A percentile compares a stretch with the other conserved stretches of the same genome.
phyloP scores from a whole-genome alignment of 2,888 invertebrate genomes.

The Agriopis aurantiaria region DNA sequence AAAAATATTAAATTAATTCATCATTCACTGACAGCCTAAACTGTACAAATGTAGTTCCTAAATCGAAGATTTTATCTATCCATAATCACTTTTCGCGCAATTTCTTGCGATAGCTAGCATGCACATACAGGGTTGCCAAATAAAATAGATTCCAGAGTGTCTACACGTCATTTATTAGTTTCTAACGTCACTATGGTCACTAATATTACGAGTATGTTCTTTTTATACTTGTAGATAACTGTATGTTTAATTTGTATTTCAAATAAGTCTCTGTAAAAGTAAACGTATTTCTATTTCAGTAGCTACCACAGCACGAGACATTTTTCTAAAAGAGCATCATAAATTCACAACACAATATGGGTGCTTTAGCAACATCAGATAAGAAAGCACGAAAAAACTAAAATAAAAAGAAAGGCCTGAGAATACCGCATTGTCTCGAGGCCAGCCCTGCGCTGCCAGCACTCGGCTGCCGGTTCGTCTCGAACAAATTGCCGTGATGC shows the following conservation, averaged over 20 bases:
- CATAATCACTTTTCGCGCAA: conserved; percentile 79
- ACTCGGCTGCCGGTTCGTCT: conserved; percentile 79
- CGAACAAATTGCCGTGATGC: conserved; percentile 84
- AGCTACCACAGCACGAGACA: conserved; percentile 1
- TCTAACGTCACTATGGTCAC: background rate
- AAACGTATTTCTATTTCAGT: background rate
- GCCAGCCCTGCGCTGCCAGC: conserved; percentile 71
- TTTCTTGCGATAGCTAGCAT: conserved; percentile 74
- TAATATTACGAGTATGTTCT: background rate
- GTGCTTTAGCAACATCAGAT: conserved; percentile 20
- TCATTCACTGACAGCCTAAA: no score
- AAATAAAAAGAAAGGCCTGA: conserved; percentile 22
- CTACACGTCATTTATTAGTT: background rate
- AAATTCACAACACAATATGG: conserved; percentile 13
- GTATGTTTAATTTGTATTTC: background rate
- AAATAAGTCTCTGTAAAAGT: background rate
- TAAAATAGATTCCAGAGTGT: conserved; percentile 4
- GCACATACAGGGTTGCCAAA: conserved; percentile 63
- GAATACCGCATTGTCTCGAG: conserved; percentile 46
- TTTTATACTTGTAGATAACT: background rate
- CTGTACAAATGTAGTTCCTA: conserved; percentile 59
- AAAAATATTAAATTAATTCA: no score
- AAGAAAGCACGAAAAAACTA: conserved; percentile 22
- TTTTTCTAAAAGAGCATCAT: conserved; percentile 12
- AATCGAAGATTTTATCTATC: conserved; percentile 74